Percentiles rank a stretch among this genome's conserved stretches.
Conservation (phyloP, 1,140 invertebrate genomes). For the Euwallacea fornicatus region DNA sequence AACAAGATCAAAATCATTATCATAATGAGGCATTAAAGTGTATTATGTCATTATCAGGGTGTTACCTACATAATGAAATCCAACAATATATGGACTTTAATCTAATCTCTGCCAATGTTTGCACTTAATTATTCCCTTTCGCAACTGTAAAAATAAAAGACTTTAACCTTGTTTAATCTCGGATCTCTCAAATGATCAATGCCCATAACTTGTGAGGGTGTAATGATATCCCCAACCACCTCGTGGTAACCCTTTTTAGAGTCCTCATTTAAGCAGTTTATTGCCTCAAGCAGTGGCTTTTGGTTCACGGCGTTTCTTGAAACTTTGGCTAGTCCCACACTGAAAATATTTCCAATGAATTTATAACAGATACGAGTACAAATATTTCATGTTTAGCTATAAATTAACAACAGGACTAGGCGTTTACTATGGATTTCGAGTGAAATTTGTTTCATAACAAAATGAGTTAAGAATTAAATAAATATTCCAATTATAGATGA, state of each 20-base stretch:
- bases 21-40: no score
- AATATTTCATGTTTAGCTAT: background rate
- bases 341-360: constrained; percentile 17
- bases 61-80: no score
- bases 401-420: background rate
- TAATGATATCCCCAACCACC: constrained; percentile 61
- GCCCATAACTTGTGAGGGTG: constrained; percentile 69
- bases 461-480: background rate
- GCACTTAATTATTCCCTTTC: no score
- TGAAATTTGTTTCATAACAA: background rate
- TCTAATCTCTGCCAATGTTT: background rate
- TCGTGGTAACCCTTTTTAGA: constrained; percentile 43
- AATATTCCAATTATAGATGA: background rate
- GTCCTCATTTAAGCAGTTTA: constrained; percentile 37
- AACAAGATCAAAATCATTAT: no score
- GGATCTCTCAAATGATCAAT: constrained; percentile 84
- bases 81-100: no score
- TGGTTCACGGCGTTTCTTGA: constrained; percentile 2
- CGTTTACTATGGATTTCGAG: background rate
- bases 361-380: background rate
- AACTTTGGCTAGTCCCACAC: constrained; percentile 19
- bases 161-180: constrained; percentile 75
- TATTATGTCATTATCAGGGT: no score
- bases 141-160: background rate
- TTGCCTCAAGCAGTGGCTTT: constrained; percentile 35